Evolutionary conservation across 2,797 vertebrate genomes (phyloP).

Genomic region (Prionace glauca): DNA sequence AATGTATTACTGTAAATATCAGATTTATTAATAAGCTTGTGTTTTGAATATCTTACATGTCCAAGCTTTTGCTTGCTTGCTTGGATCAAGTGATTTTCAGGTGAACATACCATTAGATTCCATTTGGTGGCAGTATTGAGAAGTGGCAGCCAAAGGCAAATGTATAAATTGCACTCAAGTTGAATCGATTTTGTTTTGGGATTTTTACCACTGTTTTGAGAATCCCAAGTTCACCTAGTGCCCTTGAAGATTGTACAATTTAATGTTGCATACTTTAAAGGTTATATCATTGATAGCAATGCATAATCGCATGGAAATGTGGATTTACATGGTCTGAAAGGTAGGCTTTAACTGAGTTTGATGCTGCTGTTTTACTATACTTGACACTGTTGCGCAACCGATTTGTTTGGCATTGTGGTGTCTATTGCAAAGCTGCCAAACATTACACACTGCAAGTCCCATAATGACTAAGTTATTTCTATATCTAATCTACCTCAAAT

Average conservation of each 20-base stretch:
- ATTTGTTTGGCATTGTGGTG: not conserved
- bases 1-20: not conserved
- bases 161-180: not conserved
- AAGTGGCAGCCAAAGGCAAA: not conserved
- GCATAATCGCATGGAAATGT: not conserved
- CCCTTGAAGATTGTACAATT: not conserved
- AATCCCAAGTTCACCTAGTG: not conserved
- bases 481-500: not conserved
- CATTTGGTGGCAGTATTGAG: not conserved
- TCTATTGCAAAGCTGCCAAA: not conserved
- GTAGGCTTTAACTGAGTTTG: not conserved
- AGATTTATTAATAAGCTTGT: not conserved
- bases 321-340: not conserved
- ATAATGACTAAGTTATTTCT: not conserved
- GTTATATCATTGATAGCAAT: not conserved
- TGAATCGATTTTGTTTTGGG: not conserved
- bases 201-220: not conserved
- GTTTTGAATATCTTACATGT: not conserved
- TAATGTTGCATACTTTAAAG: not conserved
- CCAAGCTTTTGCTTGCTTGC: not conserved
- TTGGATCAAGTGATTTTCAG: not conserved
- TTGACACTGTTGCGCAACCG: not conserved
- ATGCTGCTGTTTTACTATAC: not conserved
- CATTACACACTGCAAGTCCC: not conserved
- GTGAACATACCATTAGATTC: not conserved